Percentiles rank a stretch among this genome's conserved stretches.
Evolutionary conservation across 2,797 vertebrate species (phyloP).

Genomic region (Sorex maritimensis): DNA sequence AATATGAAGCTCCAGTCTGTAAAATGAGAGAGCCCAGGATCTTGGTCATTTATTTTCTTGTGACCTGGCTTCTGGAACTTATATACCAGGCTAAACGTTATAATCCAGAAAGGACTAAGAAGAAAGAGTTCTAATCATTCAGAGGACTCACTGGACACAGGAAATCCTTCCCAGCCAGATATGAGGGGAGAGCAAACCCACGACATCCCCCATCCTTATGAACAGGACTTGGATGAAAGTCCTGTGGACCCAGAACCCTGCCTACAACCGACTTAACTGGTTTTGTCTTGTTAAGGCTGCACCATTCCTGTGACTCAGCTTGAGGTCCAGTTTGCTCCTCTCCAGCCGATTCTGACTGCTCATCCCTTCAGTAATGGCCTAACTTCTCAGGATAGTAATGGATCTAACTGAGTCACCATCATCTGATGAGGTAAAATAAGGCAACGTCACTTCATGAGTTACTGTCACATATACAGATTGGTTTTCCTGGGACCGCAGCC

Average conservation of each 20-base stretch:
- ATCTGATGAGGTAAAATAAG: slow-evolving; percentile 25
- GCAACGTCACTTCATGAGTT: not conserved
- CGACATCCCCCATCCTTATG: not conserved
- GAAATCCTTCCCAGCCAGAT: not conserved
- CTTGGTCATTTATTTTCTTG: not conserved
- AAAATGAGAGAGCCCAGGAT: not conserved
- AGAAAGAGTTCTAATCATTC: not conserved
- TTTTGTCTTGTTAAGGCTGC: not conserved
- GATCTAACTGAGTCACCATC: not conserved
- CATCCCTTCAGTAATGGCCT: not conserved
- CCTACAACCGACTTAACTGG: not conserved
- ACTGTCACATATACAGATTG: not conserved
- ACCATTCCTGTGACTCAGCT: no score
- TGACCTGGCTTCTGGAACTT: not conserved
- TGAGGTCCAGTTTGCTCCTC: not conserved
- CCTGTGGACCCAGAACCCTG: not conserved
- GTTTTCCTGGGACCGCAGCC: slow-evolving; percentile 3
- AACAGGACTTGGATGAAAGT: not conserved
- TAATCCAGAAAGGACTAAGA: not conserved
- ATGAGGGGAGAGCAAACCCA: not conserved
- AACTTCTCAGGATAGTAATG: not conserved
- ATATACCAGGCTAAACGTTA: not conserved
- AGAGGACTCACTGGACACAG: not conserved
- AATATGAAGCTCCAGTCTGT: no score
- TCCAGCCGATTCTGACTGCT: not conserved